Conservation (phyloP, 1,140 invertebrate species). For the Acromyrmex echinatior region DNA sequence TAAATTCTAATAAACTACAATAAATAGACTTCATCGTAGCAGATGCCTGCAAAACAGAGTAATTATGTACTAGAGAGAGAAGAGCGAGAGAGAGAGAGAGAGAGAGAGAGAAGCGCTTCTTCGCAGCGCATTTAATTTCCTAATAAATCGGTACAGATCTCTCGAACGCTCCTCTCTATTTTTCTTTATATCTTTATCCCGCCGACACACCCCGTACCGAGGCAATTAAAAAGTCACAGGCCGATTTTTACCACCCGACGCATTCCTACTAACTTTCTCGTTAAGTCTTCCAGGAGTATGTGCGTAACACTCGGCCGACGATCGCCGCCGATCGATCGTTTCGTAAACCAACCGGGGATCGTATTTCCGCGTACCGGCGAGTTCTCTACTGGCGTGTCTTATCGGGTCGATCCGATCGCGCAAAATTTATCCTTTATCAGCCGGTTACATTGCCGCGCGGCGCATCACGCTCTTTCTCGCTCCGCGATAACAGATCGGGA, state of each 20-base stretch:
- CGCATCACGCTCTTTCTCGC: slow-evolving; percentile 35
- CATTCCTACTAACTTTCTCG: slow-evolving; percentile 65
- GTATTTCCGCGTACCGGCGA: slow-evolving; percentile 66
- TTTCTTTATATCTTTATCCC: not conserved
- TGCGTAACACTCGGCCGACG: slow-evolving; percentile 14
- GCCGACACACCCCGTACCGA: not conserved
- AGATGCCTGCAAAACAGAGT: not conserved
- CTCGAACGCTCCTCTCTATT: not conserved
- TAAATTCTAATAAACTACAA: not conserved
- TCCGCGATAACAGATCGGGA: slow-evolving; percentile 66
- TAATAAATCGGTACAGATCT: slow-evolving; percentile 42
- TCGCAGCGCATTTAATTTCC: slow-evolving; percentile 35
- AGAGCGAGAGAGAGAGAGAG: no score
- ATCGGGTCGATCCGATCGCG: slow-evolving; percentile 58
- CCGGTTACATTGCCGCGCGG: not conserved
- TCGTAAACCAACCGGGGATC: slow-evolving; percentile 68
- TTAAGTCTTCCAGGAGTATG: slow-evolving; percentile 42
- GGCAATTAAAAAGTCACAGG: slow-evolving; percentile 43
- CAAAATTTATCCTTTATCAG: slow-evolving; percentile 67
- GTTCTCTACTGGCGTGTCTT: not conserved
- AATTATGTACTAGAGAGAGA: slow-evolving; percentile 23
- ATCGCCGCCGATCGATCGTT: slow-evolving; percentile 67
- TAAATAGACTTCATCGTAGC: not conserved
- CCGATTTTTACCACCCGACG: slow-evolving; percentile 33
- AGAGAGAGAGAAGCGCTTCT: not conserved